Percentiles rank a stretch among this genome's conserved stretches.
phyloP scores from a whole-genome alignment of 2,113 vertebrate species.

The Nymphicus hollandicus region DNA sequence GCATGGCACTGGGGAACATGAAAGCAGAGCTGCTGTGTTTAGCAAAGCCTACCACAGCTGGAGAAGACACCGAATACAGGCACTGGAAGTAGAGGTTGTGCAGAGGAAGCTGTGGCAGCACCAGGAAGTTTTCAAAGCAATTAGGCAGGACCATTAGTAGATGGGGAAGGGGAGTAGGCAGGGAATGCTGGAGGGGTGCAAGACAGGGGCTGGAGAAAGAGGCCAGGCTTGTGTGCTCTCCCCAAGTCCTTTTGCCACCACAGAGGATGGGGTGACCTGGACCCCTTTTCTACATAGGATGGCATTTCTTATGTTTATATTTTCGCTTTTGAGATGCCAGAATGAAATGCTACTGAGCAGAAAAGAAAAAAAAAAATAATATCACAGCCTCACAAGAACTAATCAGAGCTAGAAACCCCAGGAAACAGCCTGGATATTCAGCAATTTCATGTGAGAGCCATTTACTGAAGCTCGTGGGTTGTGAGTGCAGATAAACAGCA shows the following conservation, averaged over 20 bases:
- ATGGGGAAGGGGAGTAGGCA: background rate
- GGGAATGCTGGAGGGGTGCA: background rate
- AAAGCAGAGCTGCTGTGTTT: background rate
- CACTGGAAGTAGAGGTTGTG: background rate
- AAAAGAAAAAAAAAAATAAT: background rate
- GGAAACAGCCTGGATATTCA: background rate
- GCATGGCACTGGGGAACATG: background rate
- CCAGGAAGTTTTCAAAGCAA: background rate
- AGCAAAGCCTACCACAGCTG: fast-evolving
- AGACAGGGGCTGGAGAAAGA: background rate
- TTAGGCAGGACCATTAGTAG: background rate
- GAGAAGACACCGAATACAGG: background rate
- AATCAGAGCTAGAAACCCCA: background rate
- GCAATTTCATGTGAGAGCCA: background rate
- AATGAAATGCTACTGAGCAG: background rate
- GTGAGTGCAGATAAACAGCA: background rate
- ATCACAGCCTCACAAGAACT: background rate
- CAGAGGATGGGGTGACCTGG: background rate
- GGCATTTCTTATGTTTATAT: background rate
- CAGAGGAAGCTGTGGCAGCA: background rate
- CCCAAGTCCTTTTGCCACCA: background rate
- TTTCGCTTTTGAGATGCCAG: background rate
- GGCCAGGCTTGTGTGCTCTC: fast-evolving
- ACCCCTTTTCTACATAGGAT: background rate
- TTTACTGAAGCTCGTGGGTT: background rate